phyloP scores from a whole-genome alignment of 2,797 vertebrate species.

The Sebastes cheni region DNA sequence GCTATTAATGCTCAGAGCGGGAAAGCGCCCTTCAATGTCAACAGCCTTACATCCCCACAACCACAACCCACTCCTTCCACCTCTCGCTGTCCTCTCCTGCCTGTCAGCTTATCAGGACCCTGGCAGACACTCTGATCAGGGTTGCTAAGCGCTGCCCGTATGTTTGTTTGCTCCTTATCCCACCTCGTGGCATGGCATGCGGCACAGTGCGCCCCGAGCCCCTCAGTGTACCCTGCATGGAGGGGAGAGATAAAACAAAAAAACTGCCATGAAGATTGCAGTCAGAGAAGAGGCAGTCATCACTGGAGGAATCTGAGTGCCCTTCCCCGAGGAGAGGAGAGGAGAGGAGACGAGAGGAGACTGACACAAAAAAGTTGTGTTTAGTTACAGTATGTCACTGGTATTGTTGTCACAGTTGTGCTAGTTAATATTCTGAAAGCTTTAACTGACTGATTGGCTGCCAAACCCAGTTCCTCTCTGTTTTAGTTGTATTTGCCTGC shows the following conservation, averaged over 20 bases:
- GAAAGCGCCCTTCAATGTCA: constrained; percentile 44
- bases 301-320: constrained; percentile 70
- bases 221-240: constrained; percentile 69
- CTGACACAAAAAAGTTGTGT: constrained; percentile 6
- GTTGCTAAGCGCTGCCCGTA: constrained; percentile 73
- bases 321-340: constrained; percentile 61
- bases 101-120: constrained; percentile 80
- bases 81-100: constrained; percentile 68
- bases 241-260: constrained; percentile 78
- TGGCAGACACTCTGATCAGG: constrained; percentile 77
- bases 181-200: constrained; percentile 61
- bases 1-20: constrained; percentile 39
- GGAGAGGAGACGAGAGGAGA: constrained; percentile 19
- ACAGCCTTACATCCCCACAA: constrained; percentile 35
- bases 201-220: constrained; percentile 61
- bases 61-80: constrained; percentile 47
- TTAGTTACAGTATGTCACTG: neutral
- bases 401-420: constrained; percentile 28
- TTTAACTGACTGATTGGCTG: constrained; percentile 40
- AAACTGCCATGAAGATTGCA: constrained; percentile 58
- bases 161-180: constrained; percentile 82
- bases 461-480: constrained; percentile 30
- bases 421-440: constrained; percentile 30
- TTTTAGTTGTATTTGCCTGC: constrained; percentile 37
- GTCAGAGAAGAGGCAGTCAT: constrained; percentile 51